A percentile compares a stretch with the other conserved stretches of the same genome.
Conservation (phyloP, 2,888 invertebrate species). For the Petrolisthes cinctipes region DNA sequence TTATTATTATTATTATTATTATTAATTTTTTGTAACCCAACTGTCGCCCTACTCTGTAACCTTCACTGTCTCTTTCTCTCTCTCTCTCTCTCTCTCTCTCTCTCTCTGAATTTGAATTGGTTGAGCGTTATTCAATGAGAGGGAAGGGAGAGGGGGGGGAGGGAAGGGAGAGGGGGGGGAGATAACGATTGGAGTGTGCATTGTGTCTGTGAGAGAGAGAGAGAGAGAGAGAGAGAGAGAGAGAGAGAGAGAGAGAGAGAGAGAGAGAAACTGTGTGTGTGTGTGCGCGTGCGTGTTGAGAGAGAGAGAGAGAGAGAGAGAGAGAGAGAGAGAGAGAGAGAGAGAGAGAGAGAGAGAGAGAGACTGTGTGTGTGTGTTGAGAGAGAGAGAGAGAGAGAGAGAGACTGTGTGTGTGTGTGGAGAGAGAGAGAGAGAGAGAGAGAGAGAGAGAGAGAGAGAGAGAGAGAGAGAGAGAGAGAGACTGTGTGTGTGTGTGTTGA, state of each 20-base stretch:
- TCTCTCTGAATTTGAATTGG: neutral
- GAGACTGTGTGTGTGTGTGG: no score
- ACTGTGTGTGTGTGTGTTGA: no score
- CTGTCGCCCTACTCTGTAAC: neutral
- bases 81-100: no score
- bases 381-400: slow-evolving; percentile 1
- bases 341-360: neutral
- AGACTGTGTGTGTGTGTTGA: no score
- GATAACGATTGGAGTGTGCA: neutral
- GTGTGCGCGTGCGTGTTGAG: no score
- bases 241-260: no score
- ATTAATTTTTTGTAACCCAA: neutral
- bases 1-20: neutral
- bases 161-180: neutral
- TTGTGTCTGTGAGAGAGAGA: neutral
- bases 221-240: neutral
- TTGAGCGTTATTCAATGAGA: neutral
- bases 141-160: neutral
- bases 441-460: neutral
- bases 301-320: neutral
- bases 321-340: neutral
- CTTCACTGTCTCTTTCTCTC: neutral
- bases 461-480: neutral
- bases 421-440: neutral
- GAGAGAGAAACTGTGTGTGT: no score